Evolutionary conservation across 2,113 vertebrate genomes (phyloP).

Genomic region (Tringa solitaria): DNA sequence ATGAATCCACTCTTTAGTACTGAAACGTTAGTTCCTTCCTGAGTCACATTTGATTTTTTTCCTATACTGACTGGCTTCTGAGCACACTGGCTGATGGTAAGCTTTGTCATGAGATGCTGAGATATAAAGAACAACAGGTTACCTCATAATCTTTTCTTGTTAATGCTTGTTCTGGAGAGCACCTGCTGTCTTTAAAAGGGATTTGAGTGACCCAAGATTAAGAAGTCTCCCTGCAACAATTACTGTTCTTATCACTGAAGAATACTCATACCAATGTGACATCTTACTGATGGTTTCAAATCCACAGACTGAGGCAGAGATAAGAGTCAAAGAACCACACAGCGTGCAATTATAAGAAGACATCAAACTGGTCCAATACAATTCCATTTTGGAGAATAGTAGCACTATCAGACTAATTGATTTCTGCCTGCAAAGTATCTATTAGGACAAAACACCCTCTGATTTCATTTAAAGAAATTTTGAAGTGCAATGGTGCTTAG

Average conservation of each 20-base stretch:
- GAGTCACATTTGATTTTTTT: background rate
- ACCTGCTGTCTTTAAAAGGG: constrained; percentile 64
- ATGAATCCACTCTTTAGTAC: background rate
- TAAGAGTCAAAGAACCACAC: constrained; percentile 55
- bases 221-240: constrained; percentile 58
- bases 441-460: background rate
- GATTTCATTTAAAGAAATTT: background rate
- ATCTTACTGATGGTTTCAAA: constrained; percentile 70
- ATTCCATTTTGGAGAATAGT: constrained; percentile 49
- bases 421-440: constrained; percentile 25
- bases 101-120: background rate
- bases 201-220: constrained; percentile 64
- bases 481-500: background rate
- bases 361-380: constrained; percentile 22
- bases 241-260: constrained; percentile 64
- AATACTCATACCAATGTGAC: constrained; percentile 65
- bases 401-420: constrained; percentile 26
- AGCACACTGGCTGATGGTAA: background rate
- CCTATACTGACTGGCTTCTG: background rate
- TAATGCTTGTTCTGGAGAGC: constrained; percentile 54
- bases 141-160: constrained; percentile 44
- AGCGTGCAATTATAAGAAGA: constrained; percentile 45
- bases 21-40: background rate
- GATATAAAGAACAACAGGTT: constrained; percentile 55
- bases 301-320: constrained; percentile 49